Percentiles rank a stretch among this genome's conserved stretches.
Evolutionary conservation across 2,888 invertebrate species (phyloP).

Genomic region (Agrochola macilenta): DNA sequence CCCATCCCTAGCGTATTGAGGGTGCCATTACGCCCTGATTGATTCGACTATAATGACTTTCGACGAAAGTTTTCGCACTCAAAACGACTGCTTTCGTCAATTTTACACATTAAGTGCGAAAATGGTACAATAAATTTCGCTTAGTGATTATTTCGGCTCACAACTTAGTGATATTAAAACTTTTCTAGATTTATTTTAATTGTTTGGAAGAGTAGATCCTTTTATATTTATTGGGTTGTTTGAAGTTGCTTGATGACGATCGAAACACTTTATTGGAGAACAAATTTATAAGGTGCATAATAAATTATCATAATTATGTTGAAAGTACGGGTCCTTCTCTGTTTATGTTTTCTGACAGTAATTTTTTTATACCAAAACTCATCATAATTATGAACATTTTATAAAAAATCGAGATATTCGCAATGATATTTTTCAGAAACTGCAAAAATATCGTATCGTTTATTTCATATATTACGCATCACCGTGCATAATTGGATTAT

Average conservation of each 20-base stretch:
- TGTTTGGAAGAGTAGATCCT: conserved; percentile 72
- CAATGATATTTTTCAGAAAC: neutral
- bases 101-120: conserved; percentile 82
- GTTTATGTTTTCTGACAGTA: neutral
- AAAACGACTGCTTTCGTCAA: conserved; percentile 83
- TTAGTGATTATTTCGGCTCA: conserved; percentile 81
- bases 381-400: neutral
- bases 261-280: conserved; percentile 29
- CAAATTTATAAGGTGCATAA: conserved; percentile 19
- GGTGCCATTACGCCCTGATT: conserved; percentile 81
- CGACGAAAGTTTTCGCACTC: conserved; percentile 79
- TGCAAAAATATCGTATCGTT: neutral
- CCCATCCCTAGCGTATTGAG: conserved; percentile 74
- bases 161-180: conserved; percentile 75
- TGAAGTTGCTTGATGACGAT: conserved; percentile 53
- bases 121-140: conserved; percentile 83
- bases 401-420: neutral
- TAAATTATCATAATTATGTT: conserved; percentile 9
- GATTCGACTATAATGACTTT: conserved; percentile 86
- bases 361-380: neutral
- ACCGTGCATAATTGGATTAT: conserved; percentile 31
- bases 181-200: conserved; percentile 77
- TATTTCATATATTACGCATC: conserved; percentile 2
- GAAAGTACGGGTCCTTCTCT: neutral
- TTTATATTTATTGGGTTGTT: conserved; percentile 71